A percentile compares a stretch with the other conserved stretches of the same genome.
phyloP scores from a whole-genome alignment of 2,888 invertebrate species.

The Calliopum simillimum region DNA sequence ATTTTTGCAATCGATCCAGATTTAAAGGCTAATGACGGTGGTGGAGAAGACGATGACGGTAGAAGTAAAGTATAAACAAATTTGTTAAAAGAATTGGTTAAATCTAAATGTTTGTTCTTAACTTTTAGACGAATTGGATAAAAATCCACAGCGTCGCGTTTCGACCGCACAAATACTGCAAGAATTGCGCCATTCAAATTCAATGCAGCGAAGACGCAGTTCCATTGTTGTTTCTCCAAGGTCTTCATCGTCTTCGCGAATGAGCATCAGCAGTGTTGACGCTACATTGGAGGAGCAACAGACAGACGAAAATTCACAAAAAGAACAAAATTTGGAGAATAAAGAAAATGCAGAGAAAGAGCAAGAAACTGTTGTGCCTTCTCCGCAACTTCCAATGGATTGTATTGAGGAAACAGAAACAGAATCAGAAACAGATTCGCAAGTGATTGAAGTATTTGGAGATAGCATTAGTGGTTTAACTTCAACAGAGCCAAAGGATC shows the following conservation, averaged over 20 bases:
- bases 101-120: too few species aligned
- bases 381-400: too few species aligned
- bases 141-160: neutral
- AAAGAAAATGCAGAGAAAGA: neutral
- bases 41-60: neutral
- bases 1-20: conserved; percentile 26
- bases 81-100: too few species aligned
- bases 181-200: conserved; percentile 29
- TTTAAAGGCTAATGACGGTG: conserved; percentile 11
- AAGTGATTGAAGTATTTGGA: neutral
- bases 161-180: conserved; percentile 6
- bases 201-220: conserved; percentile 5
- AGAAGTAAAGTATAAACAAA: neutral
- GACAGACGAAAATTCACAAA: neutral
- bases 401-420: conserved; percentile 6
- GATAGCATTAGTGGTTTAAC: neutral
- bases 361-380: neutral
- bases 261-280: neutral
- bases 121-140: neutral
- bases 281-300: neutral
- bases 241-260: neutral
- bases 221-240: conserved; percentile 16
- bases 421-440: neutral
- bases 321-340: neutral
- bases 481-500: neutral